Base-by-base conservation (phyloP, 1,140 invertebrate species). In the Nautilus pompilius region DNA sequence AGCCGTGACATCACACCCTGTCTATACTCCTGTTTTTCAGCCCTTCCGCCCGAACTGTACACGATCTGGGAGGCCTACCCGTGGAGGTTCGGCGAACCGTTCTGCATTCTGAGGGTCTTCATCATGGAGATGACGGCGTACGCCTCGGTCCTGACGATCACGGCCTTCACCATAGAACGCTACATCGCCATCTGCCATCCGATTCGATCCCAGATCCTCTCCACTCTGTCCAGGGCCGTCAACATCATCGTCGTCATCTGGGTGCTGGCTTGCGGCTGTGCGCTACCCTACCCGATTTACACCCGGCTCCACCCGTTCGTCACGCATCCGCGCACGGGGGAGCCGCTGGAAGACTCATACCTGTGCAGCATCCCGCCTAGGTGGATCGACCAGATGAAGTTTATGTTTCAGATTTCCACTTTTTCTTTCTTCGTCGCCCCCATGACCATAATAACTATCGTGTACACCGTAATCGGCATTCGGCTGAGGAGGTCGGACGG, bases 151-250 rank as follows among this genome's bases (percentile, higher is more conserved):
- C 84, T 98, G 49, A 95, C 92, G 6, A 95, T 96, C 53, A 93
- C 91, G 0, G 91, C 93, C 2, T 98, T 98, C 82, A 98, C 95
- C 0, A 88, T 96, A 5, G 96, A 98, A 80, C 83, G 96, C 54
- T 99, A 97, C 80, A 87, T 97, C 22, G 95, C 93, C 17, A 96
- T 98, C 68, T 96, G 94, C 80, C 90, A 95, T 78, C 94, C 95
- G 0, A 90, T 97, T 67, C 84, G 91, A 70, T 89, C 91, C 0
- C 93, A 95, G 75, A 93, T 90, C 1, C 90, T 93, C 85, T 91
- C 90, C 0, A 90, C 90, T 6, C 85, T 94, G 36, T 87, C 90
- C 48, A 84, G 93, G 30, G 91, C 92, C 1, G 75, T 92, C n/a
- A 86, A 89, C 32, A 91, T 94, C 51, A 93, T 96, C 49, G 82